A percentile compares a stretch with the other conserved stretches of the same genome.
These are phyloP conservation scores for Labroides dimidiatus DNA, from an alignment of 2,797 vertebrate species.

Conservation along the genomic window DNA sequence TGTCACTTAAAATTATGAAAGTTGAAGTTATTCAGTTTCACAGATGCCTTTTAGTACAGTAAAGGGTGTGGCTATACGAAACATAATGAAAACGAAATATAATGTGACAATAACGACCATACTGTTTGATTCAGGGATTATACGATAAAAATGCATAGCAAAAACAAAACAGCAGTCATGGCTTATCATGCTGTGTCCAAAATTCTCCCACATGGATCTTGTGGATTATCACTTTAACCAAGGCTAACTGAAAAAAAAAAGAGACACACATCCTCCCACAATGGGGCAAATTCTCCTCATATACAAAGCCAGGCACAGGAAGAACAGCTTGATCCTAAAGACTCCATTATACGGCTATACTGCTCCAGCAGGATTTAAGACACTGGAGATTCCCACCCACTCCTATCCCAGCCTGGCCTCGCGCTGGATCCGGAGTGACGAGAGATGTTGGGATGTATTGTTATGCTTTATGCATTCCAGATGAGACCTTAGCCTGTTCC, in stretches of 20 bases:
- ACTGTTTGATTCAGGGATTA: conserved; percentile 6
- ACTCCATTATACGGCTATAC: conserved; percentile 27
- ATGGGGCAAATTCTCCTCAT: conserved; percentile 11
- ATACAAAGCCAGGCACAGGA: conserved; percentile 14
- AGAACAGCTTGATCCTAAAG: conserved; percentile 38
- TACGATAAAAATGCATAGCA: conserved; percentile 21
- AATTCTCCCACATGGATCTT: conserved; percentile 23
- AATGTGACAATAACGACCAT: neutral
- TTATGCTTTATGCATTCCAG: conserved; percentile 83
- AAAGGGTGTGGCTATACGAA: no score
- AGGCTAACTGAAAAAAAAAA: conserved; percentile 2
- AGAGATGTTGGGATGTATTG: conserved; percentile 78
- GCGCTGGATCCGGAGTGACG: conserved; percentile 57
- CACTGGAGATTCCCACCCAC: conserved; percentile 62
- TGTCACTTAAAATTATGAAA: no score
- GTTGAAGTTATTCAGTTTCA: no score
- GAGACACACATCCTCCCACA: neutral
- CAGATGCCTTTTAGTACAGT: no score
- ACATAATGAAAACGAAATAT: conserved; percentile 13
- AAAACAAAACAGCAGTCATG: conserved; percentile 7
- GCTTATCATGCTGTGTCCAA: conserved; percentile 30
- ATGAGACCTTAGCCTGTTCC: conserved; percentile 70
- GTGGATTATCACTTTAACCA: conserved; percentile 19
- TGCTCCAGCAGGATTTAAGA: conserved; percentile 54
- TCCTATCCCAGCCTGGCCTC: conserved; percentile 57